Evolutionary conservation across 1,140 invertebrate genomes (phyloP), one percentile per base, ranked within the genome.

Genomic region (Lepidurus packardi): DNA sequence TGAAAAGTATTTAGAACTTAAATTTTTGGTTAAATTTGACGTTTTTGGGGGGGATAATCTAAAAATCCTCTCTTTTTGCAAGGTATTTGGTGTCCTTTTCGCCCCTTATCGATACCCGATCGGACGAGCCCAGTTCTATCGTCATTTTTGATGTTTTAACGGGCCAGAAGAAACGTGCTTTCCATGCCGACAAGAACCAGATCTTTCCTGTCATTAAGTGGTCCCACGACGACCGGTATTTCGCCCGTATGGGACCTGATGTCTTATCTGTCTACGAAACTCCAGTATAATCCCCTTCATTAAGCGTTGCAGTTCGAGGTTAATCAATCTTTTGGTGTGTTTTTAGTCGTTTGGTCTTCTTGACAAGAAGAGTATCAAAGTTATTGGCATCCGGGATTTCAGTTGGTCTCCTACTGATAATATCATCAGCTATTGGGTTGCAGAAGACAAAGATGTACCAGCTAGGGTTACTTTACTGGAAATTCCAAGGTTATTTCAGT

Each of bases 381-480:
- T 79, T 43, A 77, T n/a, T 9, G 95, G 94, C 47, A 94, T 98
- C 75, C 90, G 93, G 81, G 96, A 98, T 84, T 99, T 99, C 85
- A 93, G 92, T 81, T 99, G 97, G 97, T 98, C 96, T 16, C 97
- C 98, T 0, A 95, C 95, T 11, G 95, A 98, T 83, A 98, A 98
- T 83, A 89, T 96, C 43, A 89, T 99, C 43, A 96, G 96, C 7
- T 99, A 98, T 84, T 99, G 97, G 96, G 94, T 98, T n/a, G 94
- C 95, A 21, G 98, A 99, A 87, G 93, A 98, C 82, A 95, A 96
- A 84, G 93, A 90, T 84, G 94, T 96, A 7, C 94, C 93, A 44
- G 93, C 94, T 11, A 87, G 93, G 81, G 93, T 95, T 6, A 94
- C 92, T 0, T 87, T 96, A 1, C 86, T 94, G 53, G 93, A 95